Conservation (phyloP, 2,888 invertebrate genomes). For the Mamestra brassicae region DNA sequence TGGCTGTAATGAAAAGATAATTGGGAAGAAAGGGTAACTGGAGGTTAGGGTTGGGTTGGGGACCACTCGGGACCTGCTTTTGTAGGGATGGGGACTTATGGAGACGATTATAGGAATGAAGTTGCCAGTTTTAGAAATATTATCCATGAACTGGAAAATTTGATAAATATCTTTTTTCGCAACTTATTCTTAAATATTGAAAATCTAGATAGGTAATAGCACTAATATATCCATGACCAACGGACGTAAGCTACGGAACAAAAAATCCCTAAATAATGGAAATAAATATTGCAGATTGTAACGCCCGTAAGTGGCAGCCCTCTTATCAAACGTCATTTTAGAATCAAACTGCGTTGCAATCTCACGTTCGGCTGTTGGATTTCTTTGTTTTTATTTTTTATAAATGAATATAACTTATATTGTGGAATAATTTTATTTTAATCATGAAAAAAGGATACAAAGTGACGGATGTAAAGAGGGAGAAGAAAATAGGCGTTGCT, state of each 20-base stretch:
- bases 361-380: conserved; percentile 59
- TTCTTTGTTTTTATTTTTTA: conserved; percentile 67
- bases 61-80: background rate
- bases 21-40: conserved; percentile 3
- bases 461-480: conserved; percentile 93
- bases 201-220: background rate
- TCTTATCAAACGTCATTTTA: conserved; percentile 34
- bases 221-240: background rate
- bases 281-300: background rate
- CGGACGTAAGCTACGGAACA: background rate
- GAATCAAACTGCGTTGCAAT: conserved; percentile 38
- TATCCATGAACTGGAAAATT: background rate
- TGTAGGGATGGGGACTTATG: background rate
- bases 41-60: conserved; percentile 2
- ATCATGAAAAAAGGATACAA: conserved; percentile 93
- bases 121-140: background rate
- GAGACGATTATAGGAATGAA: background rate
- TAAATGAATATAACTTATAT: conserved; percentile 50
- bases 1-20: background rate
- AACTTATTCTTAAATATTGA: too few relatives aligned
- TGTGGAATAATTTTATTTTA: conserved; percentile 41
- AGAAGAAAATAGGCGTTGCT: conserved; percentile 93
- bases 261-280: background rate
- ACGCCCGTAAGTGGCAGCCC: conserved; percentile 32
- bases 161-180: background rate